Evolutionary conservation across 2,888 invertebrate genomes (phyloP).

Genomic region (Endomychus coccineus): DNA sequence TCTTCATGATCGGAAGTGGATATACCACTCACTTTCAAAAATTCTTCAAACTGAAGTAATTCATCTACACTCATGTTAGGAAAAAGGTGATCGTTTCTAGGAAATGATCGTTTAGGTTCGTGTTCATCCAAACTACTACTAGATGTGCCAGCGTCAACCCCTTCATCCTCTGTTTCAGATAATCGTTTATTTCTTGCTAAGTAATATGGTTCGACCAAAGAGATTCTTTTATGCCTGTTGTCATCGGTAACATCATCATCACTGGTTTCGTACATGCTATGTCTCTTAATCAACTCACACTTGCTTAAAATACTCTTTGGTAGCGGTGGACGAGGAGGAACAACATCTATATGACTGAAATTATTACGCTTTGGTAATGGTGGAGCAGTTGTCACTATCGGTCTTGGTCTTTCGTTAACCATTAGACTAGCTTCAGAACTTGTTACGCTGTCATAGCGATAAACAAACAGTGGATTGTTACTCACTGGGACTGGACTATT

Average conservation of each 20-base stretch:
- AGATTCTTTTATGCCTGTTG: conserved; percentile 56
- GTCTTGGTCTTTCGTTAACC: conserved; percentile 47
- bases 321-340: conserved; percentile 62
- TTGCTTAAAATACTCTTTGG: conserved; percentile 60
- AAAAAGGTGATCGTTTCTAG: conserved; percentile 26
- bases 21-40: conserved; percentile 62
- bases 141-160: conserved; percentile 49
- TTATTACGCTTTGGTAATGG: conserved; percentile 59
- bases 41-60: conserved; percentile 62
- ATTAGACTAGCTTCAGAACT: conserved; percentile 67
- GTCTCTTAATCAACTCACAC: conserved; percentile 42
- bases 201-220: conserved; percentile 68
- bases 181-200: conserved; percentile 36
- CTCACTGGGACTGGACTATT: conserved; percentile 56
- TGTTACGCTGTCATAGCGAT: conserved; percentile 70
- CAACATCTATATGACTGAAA: conserved; percentile 54
- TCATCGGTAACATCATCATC: conserved; percentile 47
- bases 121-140: conserved; percentile 53
- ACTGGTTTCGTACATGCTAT: conserved; percentile 71
- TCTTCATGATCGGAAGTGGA: conserved; percentile 60
- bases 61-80: conserved; percentile 53
- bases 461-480: conserved; percentile 69
- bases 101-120: conserved; percentile 29
- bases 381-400: conserved; percentile 43
- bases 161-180: conserved; percentile 53